Evolutionary conservation across 2,797 vertebrate genomes (phyloP).

Genomic region (Harpagifer antarcticus): DNA sequence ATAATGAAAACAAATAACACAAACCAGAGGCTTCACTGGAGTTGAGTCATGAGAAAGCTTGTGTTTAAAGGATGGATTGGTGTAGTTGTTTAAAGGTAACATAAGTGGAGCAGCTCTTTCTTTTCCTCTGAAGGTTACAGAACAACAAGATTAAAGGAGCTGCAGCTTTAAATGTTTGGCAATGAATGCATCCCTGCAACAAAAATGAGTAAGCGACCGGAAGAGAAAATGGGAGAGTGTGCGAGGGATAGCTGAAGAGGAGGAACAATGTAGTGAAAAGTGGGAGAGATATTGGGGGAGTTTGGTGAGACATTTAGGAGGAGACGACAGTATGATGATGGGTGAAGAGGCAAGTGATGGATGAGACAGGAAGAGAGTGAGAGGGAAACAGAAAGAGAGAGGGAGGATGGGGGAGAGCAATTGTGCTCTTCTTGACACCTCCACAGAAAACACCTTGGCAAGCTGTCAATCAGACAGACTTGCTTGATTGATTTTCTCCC

Average conservation of each 20-base stretch:
- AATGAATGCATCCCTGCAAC: slow-evolving; percentile 66
- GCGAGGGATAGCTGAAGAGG: slow-evolving; percentile 49
- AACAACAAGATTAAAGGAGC: slow-evolving; percentile 85
- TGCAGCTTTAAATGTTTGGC: slow-evolving; percentile 73
- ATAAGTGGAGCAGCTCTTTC: slow-evolving; percentile 64
- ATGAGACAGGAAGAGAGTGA: slow-evolving; percentile 71
- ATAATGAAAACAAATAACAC: slow-evolving; percentile 83
- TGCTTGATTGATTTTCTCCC: slow-evolving; percentile 85
- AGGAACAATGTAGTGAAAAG: slow-evolving; percentile 69
- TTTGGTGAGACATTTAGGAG: slow-evolving; percentile 74
- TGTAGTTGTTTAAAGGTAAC: slow-evolving; percentile 67
- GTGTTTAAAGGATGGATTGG: slow-evolving; percentile 49
- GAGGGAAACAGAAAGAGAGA: slow-evolving; percentile 55
- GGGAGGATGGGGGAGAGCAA: slow-evolving; percentile 72
- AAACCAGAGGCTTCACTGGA: slow-evolving; percentile 54
- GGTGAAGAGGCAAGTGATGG: slow-evolving; percentile 82
- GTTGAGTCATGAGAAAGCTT: slow-evolving; percentile 55
- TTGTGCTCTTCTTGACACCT: slow-evolving; percentile 86
- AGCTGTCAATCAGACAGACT: slow-evolving; percentile 82
- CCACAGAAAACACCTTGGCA: slow-evolving; percentile 85
- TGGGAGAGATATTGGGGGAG: slow-evolving; percentile 69
- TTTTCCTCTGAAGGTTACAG: slow-evolving; percentile 78
- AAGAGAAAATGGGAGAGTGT: slow-evolving; percentile 52
- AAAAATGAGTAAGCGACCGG: slow-evolving; percentile 54
- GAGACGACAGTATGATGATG: slow-evolving; percentile 77